These are phyloP conservation scores for Zingel zingel DNA, from an alignment of 2,113 vertebrate genomes.

Conservation along the genomic window DNA sequence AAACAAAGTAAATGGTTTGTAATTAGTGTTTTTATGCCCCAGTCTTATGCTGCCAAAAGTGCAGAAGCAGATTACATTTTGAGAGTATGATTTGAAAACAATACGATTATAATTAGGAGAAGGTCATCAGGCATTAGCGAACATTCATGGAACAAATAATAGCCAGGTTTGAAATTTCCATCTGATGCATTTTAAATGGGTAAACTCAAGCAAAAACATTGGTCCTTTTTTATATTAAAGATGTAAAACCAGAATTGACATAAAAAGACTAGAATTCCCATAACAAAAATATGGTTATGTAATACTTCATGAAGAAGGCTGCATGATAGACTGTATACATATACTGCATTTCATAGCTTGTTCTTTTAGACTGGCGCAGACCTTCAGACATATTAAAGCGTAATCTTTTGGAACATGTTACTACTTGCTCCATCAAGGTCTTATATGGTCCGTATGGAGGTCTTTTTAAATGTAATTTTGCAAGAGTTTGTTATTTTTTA, in stretches of 20 bases:
- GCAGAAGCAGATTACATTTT: constrained; percentile 55
- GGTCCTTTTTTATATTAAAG: neutral
- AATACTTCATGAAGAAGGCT: neutral
- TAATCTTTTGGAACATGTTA: neutral
- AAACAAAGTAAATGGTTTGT: constrained; percentile 62
- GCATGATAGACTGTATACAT: neutral
- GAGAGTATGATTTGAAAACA: constrained; percentile 53
- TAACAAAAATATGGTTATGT: neutral
- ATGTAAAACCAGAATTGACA: neutral
- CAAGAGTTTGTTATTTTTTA: neutral
- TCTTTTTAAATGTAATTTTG: too few species aligned
- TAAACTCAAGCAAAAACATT: neutral
- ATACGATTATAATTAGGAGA: constrained; percentile 61
- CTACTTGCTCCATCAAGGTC: neutral
- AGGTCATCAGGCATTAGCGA: constrained; percentile 48
- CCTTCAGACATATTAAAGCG: neutral
- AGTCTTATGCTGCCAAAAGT: constrained; percentile 53
- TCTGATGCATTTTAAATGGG: constrained; percentile 19
- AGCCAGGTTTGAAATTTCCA: constrained; percentile 32
- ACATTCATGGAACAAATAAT: constrained; percentile 33
- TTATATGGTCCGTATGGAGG: neutral
- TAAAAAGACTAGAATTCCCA: neutral
- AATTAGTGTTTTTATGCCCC: constrained; percentile 63
- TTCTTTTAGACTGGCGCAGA: neutral
- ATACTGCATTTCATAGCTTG: neutral